Evolutionary conservation across 2,113 vertebrate genomes (phyloP), one percentile per base, ranked within the genome.

Genomic region (Myotis lucifugus): DNA sequence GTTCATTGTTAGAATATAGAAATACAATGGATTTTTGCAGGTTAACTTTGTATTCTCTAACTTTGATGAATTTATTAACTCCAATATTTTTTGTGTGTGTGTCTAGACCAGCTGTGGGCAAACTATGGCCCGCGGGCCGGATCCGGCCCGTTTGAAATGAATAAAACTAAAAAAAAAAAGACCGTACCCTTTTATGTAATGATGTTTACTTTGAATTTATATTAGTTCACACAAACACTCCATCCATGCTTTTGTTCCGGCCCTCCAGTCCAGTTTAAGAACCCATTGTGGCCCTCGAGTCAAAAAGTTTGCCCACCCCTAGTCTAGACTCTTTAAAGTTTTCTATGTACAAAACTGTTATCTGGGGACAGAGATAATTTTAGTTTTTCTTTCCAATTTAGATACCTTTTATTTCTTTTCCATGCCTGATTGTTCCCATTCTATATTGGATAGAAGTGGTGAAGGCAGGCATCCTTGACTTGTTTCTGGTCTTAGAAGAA

Each of bases 71-170:
- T 19, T 46, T 27, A 46, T 37, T 37, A 11, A 48, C 25, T 32
- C 23, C 25, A 2, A 2, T 37, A 6, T n/a, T 59, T 50, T 34
- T 7, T 7, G 9, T 46, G 46, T 48, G 25, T 6, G 0, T 15
- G 0, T 86, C 5, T 48, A 12, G 9, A 12, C n/a, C n/a, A n/a
- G n/a, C n/a, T n/a, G n/a, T n/a, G n/a, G n/a, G n/a, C n/a, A n/a
- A n/a, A n/a, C n/a, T n/a, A n/a, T n/a, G n/a, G n/a, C n/a, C n/a
- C n/a, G n/a, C n/a, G n/a, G n/a, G n/a, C n/a, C n/a, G n/a, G n/a
- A n/a, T n/a, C n/a, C n/a, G n/a, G n/a, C n/a, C n/a, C n/a, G n/a
- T n/a, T n/a, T n/a, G n/a, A n/a, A n/a, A n/a, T n/a, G n/a, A n/a
- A n/a, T n/a, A n/a, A n/a, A n/a, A n/a, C n/a, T n/a, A n/a, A n/a